Conservation (phyloP, 2,113 vertebrate species). For the Benitochromis conjunctus region DNA sequence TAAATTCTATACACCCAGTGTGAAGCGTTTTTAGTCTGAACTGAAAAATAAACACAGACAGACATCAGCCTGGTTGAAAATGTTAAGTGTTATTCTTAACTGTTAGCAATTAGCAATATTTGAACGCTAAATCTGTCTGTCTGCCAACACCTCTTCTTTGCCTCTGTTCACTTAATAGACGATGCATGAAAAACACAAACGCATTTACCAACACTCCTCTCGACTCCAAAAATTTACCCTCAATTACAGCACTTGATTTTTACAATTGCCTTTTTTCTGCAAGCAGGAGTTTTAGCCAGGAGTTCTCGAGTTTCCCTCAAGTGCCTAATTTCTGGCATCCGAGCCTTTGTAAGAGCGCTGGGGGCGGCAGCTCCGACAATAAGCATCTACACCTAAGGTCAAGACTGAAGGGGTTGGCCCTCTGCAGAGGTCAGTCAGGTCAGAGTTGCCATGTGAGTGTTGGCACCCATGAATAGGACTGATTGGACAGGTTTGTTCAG, state of each 20-base stretch:
- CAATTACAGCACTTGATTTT: conserved; percentile 69
- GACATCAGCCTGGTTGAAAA: neutral
- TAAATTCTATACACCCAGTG: neutral
- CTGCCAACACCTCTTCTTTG: neutral
- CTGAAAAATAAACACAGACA: neutral
- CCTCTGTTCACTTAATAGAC: neutral
- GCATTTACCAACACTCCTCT: conserved; percentile 19
- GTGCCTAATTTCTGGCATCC: conserved; percentile 48
- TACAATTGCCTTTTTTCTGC: conserved; percentile 45
- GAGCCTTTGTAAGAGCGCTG: conserved; percentile 18
- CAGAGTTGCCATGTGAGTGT: conserved; percentile 29
- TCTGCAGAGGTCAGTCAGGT: conserved; percentile 38
- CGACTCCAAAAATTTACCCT: conserved; percentile 21
- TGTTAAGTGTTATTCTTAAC: neutral
- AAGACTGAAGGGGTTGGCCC: conserved; percentile 60
- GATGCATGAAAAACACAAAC: conserved; percentile 12
- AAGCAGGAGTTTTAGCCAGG: conserved; percentile 30
- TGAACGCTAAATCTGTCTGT: neutral
- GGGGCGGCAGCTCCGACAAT: conserved; percentile 24
- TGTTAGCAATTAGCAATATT: neutral
- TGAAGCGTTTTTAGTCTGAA: neutral
- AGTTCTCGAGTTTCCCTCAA: conserved; percentile 53
- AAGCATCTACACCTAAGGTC: conserved; percentile 62
- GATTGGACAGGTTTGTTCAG: conserved; percentile 68
- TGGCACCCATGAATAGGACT: conserved; percentile 52